Base-by-base conservation (phyloP, 2,113 vertebrate genomes). In the Puntigrus tetrazona region DNA sequence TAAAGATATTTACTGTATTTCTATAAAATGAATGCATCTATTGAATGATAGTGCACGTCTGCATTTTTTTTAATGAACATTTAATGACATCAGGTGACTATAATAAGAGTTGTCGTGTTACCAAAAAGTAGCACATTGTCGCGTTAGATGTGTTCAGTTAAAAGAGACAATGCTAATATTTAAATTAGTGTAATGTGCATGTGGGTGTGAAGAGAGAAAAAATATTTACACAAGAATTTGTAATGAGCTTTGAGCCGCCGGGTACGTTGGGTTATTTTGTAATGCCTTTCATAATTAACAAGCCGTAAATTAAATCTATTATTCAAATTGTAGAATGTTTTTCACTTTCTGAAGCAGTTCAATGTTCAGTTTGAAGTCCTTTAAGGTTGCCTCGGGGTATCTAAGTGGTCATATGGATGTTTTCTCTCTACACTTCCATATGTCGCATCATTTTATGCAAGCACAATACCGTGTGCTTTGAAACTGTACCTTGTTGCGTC, bases 141-240 rank as follows among this genome's bases (percentile, higher is more conserved):
- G 52, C 7, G 52, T 50, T 47, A 27, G 16, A 75, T 75, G 45
- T 27, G 20, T 75, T 50, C 16, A 50, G 45, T 75, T 52, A 50
- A 50, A n/a, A 74, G 14, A 50, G 14, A 75, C 27, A 20, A 47
- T 47, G 7, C 47, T 84, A 77, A 78, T 84, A 85, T 85, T 82
- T 80, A 73, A 52, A 78, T 82, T 14, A 18, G 76, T 72, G 83
- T 52, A 41, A 73, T 76, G 67, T 70, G 8, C n/a, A 52, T 78
- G 50, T 82, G 83, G 78, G 73, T 85, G 83, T 78, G 81, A 79
- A 36, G 31, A 50, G 72, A 41, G 7, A 57, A 78, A 89, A 90
- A 86, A 82, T 79, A 85, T 83, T 76, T 73, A 85, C 76, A 83
- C 67, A 57, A 89, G 86, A 87, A 85, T 83, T 22, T 20, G 36